These are phyloP conservation scores for Aphodius sticticus DNA, from an alignment of 2,888 invertebrate genomes.

Conservation along the genomic window DNA sequence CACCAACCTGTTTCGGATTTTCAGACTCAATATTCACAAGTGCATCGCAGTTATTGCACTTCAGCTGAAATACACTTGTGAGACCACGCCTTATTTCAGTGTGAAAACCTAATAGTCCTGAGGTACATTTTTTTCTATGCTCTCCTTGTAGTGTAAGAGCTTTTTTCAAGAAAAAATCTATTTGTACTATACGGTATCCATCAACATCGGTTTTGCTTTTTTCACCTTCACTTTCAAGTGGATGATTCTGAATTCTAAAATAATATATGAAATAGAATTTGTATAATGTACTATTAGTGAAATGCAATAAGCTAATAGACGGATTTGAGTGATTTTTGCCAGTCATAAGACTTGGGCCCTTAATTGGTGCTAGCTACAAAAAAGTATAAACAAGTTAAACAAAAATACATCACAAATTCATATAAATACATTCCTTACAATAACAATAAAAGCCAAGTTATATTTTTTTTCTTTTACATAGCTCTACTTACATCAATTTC, in stretches of 20 bases:
- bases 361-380: constrained; percentile 4
- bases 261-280: constrained; percentile 4
- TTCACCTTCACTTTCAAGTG: background rate
- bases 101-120: constrained; percentile 6
- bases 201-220: background rate
- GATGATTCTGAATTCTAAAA: constrained; percentile 4
- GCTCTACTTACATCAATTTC: constrained; percentile 4
- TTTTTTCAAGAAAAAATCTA: constrained; percentile 9
- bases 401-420: constrained; percentile 4
- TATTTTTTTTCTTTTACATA: background rate
- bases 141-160: background rate
- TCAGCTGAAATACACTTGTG: background rate
- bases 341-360: background rate
- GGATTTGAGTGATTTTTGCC: constrained; percentile 4
- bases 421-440: constrained; percentile 1
- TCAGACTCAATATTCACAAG: background rate
- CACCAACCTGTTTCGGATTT: background rate
- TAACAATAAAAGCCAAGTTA: background rate
- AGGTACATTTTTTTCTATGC: constrained; percentile 9
- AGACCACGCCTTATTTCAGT: constrained; percentile 5
- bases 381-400: constrained; percentile 4
- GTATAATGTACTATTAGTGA: constrained; percentile 4
- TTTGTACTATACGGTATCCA: constrained; percentile 9
- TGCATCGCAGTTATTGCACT: constrained; percentile 7
- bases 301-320: background rate